Evolutionary conservation across 2,888 invertebrate genomes (phyloP).

Genomic region (Nematopogon swammerdamellus): DNA sequence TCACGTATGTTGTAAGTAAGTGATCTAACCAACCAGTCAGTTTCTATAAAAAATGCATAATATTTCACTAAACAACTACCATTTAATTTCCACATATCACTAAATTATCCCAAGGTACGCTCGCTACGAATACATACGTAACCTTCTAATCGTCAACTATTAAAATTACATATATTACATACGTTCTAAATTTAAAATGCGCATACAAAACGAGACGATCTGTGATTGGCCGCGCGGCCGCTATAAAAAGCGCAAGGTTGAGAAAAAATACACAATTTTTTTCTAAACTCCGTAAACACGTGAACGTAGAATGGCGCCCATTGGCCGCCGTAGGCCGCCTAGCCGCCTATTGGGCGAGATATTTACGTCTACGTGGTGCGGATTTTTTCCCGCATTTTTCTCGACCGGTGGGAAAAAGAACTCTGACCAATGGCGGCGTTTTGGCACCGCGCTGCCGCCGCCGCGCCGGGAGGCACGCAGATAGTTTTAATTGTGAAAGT

Average conservation of each 20-base stretch:
- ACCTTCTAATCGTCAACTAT: too few species aligned
- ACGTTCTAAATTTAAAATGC: slow-evolving; percentile 24
- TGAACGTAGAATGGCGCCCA: too few species aligned
- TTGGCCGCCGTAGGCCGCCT: too few species aligned
- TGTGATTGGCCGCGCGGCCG: slow-evolving; percentile 30
- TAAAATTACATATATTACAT: too few species aligned
- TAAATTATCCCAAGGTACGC: too few species aligned
- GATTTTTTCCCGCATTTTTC: slow-evolving; percentile 39
- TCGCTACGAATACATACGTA: too few species aligned
- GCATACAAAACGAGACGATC: slow-evolving; percentile 23
- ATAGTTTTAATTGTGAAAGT: slow-evolving; percentile 49
- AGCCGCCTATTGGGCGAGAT: slow-evolving; percentile 39
- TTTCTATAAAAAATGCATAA: too few species aligned
- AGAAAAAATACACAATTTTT: slow-evolving; percentile 52
- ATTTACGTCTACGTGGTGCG: slow-evolving; percentile 44
- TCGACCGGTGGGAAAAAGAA: slow-evolving; percentile 25
- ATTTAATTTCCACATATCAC: too few species aligned
- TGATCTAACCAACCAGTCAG: too few species aligned
- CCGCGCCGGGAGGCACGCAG: slow-evolving; percentile 13
- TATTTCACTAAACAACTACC: too few species aligned
- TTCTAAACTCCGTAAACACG: slow-evolving; percentile 38
- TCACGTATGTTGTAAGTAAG: too few species aligned
- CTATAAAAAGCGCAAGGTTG: slow-evolving; percentile 12
- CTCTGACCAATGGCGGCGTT: slow-evolving; percentile 44
- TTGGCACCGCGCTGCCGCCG: slow-evolving; percentile 14